These are phyloP conservation scores for Aurelia sp. DNA, from an alignment of 30 jellyfish, hydroid and myxozoan species.

Conservation along the genomic window DNA sequence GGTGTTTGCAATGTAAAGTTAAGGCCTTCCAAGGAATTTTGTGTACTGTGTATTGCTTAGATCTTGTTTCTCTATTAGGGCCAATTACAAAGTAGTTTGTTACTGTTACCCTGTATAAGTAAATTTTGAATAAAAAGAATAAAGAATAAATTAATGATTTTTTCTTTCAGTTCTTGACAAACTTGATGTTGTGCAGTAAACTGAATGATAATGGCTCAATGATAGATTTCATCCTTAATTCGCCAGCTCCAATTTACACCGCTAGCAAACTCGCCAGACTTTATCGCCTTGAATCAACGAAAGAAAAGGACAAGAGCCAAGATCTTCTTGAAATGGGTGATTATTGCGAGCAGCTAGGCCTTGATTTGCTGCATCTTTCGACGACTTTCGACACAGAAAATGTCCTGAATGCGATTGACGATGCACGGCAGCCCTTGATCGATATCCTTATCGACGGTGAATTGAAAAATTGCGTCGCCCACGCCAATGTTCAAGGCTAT, in stretches of 20 bases:
- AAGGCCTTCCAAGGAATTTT: no score
- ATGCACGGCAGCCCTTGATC: conserved; percentile 80
- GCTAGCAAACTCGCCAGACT: conserved; percentile 84
- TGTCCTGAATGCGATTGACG: conserved; percentile 94
- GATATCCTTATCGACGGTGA: conserved; percentile 92
- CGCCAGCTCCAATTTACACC: conserved; percentile 98
- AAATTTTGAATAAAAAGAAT: no score
- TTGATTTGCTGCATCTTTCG: conserved; percentile 84
- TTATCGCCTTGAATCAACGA: conserved; percentile 82
- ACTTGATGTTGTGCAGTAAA: conserved; percentile 93
- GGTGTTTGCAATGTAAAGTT: no score
- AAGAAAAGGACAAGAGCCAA: conserved; percentile 91
- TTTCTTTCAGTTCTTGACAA: conserved; percentile 76
- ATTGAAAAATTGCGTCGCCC: conserved; percentile 94
- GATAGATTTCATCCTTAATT: conserved; percentile 88
- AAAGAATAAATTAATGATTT: not conserved
- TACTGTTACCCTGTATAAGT: no score
- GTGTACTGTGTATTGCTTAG: no score
- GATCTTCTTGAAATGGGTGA: conserved; percentile 86
- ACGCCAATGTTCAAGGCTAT: conserved; percentile 88
- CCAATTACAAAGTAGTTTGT: no score
- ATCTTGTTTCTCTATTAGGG: no score
- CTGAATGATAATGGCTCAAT: conserved; percentile 85
- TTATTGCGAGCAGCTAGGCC: conserved; percentile 88
- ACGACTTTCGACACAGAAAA: conserved; percentile 79